phyloP scores from a whole-genome alignment of 2,888 invertebrate genomes.

The Tenodera sinensis region DNA sequence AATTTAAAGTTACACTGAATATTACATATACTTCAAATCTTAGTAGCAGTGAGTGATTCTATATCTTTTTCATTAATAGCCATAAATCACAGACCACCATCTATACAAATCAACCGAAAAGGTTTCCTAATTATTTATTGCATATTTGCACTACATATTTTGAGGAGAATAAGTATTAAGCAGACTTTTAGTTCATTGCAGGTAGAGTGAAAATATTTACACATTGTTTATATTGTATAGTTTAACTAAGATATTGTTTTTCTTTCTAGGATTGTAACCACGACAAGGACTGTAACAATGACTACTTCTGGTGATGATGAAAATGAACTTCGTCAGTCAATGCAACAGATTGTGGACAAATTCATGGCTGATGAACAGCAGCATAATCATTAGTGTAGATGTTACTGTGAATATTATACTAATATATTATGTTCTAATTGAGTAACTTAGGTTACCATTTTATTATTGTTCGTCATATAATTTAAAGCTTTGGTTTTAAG shows the following conservation, averaged over 20 bases:
- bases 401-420: neutral
- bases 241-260: neutral
- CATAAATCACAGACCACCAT: no score
- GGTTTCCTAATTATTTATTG: no score
- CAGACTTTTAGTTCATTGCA: no score
- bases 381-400: constrained; percentile 13
- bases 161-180: no score
- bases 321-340: constrained; percentile 48
- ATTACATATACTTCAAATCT: no score
- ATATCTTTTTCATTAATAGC: no score
- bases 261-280: constrained; percentile 49
- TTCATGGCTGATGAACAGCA: constrained; percentile 52
- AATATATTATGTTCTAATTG: neutral
- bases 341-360: constrained; percentile 53
- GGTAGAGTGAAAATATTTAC: no score
- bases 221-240: no score
- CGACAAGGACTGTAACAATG: constrained; percentile 48
- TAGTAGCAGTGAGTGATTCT: no score
- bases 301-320: constrained; percentile 39
- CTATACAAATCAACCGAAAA: no score
- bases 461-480: neutral
- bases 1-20: no score
- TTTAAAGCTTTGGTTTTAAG: neutral
- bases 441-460: neutral
- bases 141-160: no score